phyloP scores from a whole-genome alignment of 2,888 invertebrate genomes.

The Corythucha ciliata region DNA sequence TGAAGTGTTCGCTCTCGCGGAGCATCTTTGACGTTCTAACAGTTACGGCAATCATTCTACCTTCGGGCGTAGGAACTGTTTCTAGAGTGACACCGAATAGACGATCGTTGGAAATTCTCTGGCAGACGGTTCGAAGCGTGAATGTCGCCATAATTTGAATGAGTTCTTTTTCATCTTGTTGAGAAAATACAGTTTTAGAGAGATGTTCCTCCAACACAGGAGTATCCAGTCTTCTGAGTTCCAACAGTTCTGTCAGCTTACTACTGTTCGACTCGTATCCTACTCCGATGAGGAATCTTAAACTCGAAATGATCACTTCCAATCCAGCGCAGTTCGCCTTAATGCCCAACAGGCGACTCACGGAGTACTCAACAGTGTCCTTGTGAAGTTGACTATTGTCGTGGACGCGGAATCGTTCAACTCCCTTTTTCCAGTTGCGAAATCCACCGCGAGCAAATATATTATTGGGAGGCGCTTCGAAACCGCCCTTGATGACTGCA shows the following conservation, averaged over 20 bases:
- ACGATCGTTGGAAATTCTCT: slow-evolving; percentile 6
- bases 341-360: slow-evolving; percentile 8
- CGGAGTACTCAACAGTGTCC: slow-evolving; percentile 17
- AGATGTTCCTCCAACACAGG: slow-evolving; percentile 15
- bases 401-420: slow-evolving; percentile 19
- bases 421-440: slow-evolving; percentile 22
- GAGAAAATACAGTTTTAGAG: slow-evolving; percentile 1
- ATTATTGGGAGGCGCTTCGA: slow-evolving; percentile 11
- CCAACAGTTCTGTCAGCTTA: slow-evolving; percentile 2
- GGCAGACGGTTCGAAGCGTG: slow-evolving; percentile 13
- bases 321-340: slow-evolving; percentile 12
- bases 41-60: slow-evolving; percentile 14
- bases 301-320: slow-evolving; percentile 5
- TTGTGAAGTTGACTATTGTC: slow-evolving; percentile 15
- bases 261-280: slow-evolving; percentile 1
- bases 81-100: slow-evolving; percentile 15
- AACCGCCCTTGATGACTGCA: neutral
- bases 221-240: neutral
- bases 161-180: slow-evolving; percentile 4
- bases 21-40: neutral
- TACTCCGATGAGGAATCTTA: slow-evolving; percentile 9
- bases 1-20: slow-evolving; percentile 5
- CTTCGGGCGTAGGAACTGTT: slow-evolving; percentile 5
- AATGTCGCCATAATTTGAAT: slow-evolving; percentile 9
- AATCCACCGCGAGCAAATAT: slow-evolving; percentile 16